A percentile compares a stretch with the other conserved stretches of the same genome.
phyloP scores from a whole-genome alignment of 2,113 vertebrate species.

The Nothocercus nigrocapillus region DNA sequence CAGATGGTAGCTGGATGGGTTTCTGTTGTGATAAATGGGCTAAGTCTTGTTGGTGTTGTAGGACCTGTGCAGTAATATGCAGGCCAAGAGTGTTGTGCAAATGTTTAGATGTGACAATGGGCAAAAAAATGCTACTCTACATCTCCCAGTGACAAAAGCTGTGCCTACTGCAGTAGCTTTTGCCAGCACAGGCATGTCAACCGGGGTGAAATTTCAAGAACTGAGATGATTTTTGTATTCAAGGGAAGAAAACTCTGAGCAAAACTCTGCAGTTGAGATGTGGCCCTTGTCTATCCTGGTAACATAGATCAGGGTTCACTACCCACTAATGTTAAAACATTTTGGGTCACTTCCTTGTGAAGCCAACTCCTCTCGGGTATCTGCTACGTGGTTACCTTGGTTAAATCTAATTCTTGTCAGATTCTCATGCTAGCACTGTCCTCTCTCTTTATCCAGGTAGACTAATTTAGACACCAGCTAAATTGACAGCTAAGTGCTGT shows the following conservation, averaged over 20 bases:
- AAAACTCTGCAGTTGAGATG: too few relatives aligned
- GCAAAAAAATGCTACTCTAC: background rate
- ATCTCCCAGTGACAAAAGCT: background rate
- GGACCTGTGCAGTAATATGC: background rate
- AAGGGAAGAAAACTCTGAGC: too few relatives aligned
- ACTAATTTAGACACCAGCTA: conserved; percentile 22
- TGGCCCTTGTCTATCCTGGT: too few relatives aligned
- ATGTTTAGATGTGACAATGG: too few relatives aligned
- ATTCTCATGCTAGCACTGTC: background rate
- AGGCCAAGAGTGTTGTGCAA: background rate
- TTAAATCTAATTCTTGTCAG: too few relatives aligned
- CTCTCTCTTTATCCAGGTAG: background rate
- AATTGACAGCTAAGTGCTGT: background rate
- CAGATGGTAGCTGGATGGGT: background rate
- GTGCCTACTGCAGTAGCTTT: background rate
- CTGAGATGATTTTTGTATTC: too few relatives aligned
- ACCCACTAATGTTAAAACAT: too few relatives aligned
- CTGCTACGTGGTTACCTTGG: too few relatives aligned
- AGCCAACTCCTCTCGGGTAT: too few relatives aligned
- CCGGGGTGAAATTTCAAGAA: too few relatives aligned
- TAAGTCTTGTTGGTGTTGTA: background rate
- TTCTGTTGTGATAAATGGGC: background rate
- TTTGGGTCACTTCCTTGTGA: too few relatives aligned
- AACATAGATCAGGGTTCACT: too few relatives aligned
- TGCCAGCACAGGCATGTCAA: background rate